Evolutionary conservation across 2,888 invertebrate species (phyloP), one percentile per base, ranked within the genome.

Genomic region (Cecidostiba fungosa): DNA sequence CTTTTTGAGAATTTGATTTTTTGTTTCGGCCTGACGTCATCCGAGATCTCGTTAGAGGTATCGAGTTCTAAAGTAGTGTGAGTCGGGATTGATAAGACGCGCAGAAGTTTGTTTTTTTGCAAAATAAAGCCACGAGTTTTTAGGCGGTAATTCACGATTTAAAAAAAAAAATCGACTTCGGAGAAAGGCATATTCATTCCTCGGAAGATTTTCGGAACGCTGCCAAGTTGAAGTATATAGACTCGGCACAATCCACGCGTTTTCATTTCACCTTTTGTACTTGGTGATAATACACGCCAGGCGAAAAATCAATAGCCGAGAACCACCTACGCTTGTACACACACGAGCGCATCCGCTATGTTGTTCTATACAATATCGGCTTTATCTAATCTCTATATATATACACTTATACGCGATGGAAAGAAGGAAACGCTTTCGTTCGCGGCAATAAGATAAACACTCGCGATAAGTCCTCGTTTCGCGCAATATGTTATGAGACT

Each of bases 301-400:
- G 66, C 14, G 29, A 66, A 43, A 72, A 72, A 72, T 72, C 72
- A 72, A 72, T 72, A 72, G 43, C n/a, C 36, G 16, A 69, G 32
- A 69, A 36, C 26, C 26, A 59, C 29, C 54, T 8, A 59, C n/a
- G 23, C n/a, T n/a, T 6, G 8, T 19, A 50, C 54, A 59, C 54
- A 59, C 23, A 59, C n/a, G 8, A n/a, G n/a, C 6, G 5, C n/a
- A n/a, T 59, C 6, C n/a, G 23, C 54, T 59, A 8, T 59, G n/a
- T 43, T 10, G 16, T 54, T 43, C 10, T 50, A 26, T 62, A 43
- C 66, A 43, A 66, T 82, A 74, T 74, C 74, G 43, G n/a, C 16
- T 76, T 82, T 82, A 82, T 82, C 82, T 82, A 76, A 82, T 82
- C 82, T 69, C n/a, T 5, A 32, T 23, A 50, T n/a, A n/a, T n/a